Conservation (phyloP, 2,113 vertebrate species). For the Shinisaurus crocodilurus region DNA sequence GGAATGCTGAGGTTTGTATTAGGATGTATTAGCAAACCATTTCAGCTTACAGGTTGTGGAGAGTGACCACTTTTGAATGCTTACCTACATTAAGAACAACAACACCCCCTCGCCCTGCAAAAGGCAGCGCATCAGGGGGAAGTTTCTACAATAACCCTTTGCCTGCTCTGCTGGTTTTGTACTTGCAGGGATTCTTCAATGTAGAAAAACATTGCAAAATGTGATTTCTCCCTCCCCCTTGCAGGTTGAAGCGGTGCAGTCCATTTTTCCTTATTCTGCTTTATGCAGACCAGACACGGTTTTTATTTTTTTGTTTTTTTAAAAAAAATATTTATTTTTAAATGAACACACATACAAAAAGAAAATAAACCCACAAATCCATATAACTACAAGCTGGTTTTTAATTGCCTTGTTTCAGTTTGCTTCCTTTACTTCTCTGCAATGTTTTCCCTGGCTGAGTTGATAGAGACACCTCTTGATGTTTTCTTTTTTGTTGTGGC, state of each 20-base stretch:
- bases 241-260: no score
- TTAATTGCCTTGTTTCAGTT: neutral
- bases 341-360: no score
- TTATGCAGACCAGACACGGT: neutral
- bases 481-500: neutral
- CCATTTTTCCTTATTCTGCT: neutral
- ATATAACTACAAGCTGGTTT: no score
- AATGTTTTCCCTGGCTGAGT: neutral
- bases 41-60: neutral
- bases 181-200: neutral
- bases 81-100: neutral
- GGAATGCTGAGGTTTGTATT: neutral
- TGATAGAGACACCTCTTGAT: neutral
- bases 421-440: neutral
- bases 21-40: no score
- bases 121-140: neutral
- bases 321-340: no score
- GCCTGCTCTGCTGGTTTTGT: no score
- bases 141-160: neutral
- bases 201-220: neutral
- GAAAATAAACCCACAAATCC: no score
- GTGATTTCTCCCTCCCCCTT: neutral
- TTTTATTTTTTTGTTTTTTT: no score
- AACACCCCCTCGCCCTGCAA: no score
- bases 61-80: neutral